These are phyloP conservation scores for Blastobasis adustella DNA, from an alignment of 2,888 invertebrate species.

Conservation along the genomic window DNA sequence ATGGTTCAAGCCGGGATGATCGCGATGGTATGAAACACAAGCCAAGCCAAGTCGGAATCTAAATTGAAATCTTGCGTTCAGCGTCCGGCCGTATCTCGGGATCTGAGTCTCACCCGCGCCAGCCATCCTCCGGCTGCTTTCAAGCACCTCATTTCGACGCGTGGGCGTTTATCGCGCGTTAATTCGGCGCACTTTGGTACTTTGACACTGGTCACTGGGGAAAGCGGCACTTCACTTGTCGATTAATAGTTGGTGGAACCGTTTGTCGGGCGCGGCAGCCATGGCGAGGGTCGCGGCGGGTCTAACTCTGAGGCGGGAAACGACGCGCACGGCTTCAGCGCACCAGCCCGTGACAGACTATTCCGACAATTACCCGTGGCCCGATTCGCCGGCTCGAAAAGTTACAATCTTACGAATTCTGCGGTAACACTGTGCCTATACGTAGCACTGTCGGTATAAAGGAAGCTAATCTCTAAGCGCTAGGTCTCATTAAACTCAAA, in stretches of 20 bases:
- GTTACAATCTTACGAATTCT: too few species aligned
- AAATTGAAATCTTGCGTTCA: conserved; percentile 63
- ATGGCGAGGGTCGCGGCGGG: conserved; percentile 51
- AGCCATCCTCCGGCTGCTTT: conserved; percentile 70
- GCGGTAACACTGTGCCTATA: too few species aligned
- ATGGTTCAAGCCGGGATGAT: conserved; percentile 24
- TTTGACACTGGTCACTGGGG: conserved; percentile 38
- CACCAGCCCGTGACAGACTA: conserved; percentile 68
- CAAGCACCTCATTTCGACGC: conserved; percentile 61
- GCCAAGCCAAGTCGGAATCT: conserved; percentile 56
- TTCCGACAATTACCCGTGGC: conserved; percentile 68
- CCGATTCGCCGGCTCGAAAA: conserved; percentile 17
- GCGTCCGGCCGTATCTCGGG: conserved; percentile 47
- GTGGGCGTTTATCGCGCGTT: conserved; percentile 32
- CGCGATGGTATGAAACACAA: conserved; percentile 46
- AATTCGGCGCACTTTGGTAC: conserved; percentile 41
- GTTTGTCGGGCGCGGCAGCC: conserved; percentile 45
- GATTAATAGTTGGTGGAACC: conserved; percentile 61
- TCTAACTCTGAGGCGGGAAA: conserved; percentile 26
- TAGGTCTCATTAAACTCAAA: too few species aligned
- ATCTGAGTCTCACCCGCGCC: conserved; percentile 65
- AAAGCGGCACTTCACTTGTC: conserved; percentile 61
- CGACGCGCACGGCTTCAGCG: conserved; percentile 62
- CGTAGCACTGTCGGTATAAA: too few species aligned
- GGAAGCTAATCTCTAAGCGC: too few species aligned